These are phyloP conservation scores for Turdus rufiventris DNA, from an alignment of 2,113 vertebrate species.

Conservation along the genomic window DNA sequence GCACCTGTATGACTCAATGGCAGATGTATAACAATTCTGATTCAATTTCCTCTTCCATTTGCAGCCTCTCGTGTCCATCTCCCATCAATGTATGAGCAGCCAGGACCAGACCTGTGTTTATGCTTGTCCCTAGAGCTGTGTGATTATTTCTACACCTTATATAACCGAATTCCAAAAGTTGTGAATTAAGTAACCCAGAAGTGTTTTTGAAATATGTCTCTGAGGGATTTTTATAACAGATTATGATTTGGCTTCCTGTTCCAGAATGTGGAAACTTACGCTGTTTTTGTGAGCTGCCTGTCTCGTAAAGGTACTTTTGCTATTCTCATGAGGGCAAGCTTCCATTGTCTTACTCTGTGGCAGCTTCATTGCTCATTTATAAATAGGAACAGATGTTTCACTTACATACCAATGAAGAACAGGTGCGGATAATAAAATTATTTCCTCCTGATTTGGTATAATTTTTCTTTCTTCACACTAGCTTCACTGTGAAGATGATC, in stretches of 20 bases:
- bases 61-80: neutral
- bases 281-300: neutral
- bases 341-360: neutral
- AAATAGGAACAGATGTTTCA: slow-evolving; percentile 27
- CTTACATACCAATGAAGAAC: neutral
- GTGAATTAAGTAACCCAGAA: neutral
- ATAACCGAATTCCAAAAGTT: neutral
- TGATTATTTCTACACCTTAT: neutral
- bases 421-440: slow-evolving; percentile 18
- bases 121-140: neutral
- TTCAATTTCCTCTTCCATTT: neutral
- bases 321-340: neutral
- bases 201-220: neutral
- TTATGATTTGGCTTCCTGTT: neutral
- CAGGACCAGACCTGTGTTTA: neutral
- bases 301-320: neutral
- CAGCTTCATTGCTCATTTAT: neutral
- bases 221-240: neutral
- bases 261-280: neutral
- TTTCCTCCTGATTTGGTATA: neutral
- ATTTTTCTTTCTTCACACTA: neutral
- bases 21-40: neutral
- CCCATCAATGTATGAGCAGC: neutral
- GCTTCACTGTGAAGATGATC: neutral
- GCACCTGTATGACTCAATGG: neutral